Evolutionary conservation across 2,113 vertebrate species (phyloP).

Genomic region (Pithys albifrons): DNA sequence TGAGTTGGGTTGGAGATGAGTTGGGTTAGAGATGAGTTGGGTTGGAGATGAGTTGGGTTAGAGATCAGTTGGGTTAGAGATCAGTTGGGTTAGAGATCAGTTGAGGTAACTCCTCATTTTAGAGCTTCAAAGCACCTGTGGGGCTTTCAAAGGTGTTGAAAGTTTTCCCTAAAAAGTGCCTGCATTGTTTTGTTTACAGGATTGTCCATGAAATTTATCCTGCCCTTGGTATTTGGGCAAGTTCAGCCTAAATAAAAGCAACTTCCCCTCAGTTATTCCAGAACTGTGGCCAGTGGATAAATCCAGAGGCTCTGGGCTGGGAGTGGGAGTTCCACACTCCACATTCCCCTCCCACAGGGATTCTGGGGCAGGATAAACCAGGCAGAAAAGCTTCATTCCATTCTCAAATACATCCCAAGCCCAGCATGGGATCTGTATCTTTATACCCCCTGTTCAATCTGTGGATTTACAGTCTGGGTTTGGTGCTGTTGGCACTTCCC

Average conservation of each 20-base stretch:
- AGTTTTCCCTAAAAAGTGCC: background rate
- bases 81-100: background rate
- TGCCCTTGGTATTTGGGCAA: background rate
- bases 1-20: background rate
- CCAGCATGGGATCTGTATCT: background rate
- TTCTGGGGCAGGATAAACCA: background rate
- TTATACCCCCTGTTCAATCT: background rate
- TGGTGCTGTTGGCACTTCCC: background rate
- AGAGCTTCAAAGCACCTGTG: background rate
- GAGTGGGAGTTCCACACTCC: background rate
- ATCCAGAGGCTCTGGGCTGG: fast-evolving
- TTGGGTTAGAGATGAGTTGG: background rate
- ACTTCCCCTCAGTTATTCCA: background rate
- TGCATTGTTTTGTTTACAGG: background rate
- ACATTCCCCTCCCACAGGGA: background rate
- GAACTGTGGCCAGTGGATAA: background rate
- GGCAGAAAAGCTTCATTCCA: background rate
- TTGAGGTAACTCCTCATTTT: background rate
- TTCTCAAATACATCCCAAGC: background rate
- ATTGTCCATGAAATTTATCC: background rate
- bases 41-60: too few species aligned
- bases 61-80: background rate
- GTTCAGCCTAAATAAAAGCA: background rate
- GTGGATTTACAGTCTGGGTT: background rate
- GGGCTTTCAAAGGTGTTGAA: background rate